A percentile compares a stretch with the other conserved stretches of the same genome.
Evolutionary conservation across 2,113 vertebrate species (phyloP).

Genomic region (Equus quagga): DNA sequence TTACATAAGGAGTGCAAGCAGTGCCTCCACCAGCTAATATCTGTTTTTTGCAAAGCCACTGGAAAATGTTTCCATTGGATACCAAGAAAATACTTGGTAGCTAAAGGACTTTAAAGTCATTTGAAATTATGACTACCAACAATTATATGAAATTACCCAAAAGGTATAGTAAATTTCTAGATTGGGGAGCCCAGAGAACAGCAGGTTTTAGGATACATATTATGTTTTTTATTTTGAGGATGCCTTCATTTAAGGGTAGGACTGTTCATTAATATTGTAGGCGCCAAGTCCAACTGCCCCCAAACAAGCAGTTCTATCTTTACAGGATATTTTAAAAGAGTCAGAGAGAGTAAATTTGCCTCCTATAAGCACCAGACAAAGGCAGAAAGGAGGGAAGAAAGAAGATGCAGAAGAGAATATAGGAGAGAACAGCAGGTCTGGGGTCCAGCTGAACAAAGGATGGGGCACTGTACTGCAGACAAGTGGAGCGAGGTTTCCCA

Average conservation of each 20-base stretch:
- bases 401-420: not conserved
- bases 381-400: not conserved
- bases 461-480: fast-evolving
- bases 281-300: not conserved
- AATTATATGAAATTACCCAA: not conserved
- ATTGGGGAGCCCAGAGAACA: not conserved
- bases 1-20: not conserved
- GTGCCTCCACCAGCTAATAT: not conserved
- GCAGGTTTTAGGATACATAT: not conserved
- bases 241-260: not conserved
- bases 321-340: not conserved
- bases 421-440: not conserved
- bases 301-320: not conserved
- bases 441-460: not conserved
- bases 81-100: not conserved
- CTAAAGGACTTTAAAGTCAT: slow-evolving; percentile 17
- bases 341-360: not conserved
- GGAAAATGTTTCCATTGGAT: slow-evolving; percentile 2
- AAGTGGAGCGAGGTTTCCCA: not conserved
- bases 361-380: not conserved
- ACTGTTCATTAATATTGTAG: not conserved
- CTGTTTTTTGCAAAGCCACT: slow-evolving; percentile 33
- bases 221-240: not conserved
- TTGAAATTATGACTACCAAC: not conserved
- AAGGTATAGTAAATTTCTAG: not conserved